phyloP scores from a whole-genome alignment of 2,113 vertebrate genomes.

The Pterophyllum scalare region DNA sequence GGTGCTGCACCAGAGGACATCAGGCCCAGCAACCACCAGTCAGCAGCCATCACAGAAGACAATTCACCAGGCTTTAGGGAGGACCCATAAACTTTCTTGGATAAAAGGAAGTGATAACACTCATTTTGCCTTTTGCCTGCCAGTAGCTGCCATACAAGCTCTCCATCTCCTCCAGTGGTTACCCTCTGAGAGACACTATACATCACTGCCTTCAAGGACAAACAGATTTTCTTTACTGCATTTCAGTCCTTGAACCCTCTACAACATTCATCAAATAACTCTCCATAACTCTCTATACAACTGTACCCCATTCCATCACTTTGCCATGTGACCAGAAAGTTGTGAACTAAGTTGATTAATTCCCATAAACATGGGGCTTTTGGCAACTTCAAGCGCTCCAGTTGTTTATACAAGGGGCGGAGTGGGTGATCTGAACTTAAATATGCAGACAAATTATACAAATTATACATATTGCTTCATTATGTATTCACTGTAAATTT shows the following conservation, averaged over 20 bases:
- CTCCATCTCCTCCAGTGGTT: neutral
- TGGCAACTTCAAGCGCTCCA: neutral
- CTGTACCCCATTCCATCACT: neutral
- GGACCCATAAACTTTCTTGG: neutral
- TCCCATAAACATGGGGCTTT: neutral
- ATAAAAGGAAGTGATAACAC: neutral
- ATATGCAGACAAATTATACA: neutral
- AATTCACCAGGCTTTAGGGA: neutral
- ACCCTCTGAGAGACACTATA: neutral
- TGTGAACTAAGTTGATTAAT: neutral
- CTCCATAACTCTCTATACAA: neutral
- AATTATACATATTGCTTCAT: neutral
- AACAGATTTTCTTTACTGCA: neutral
- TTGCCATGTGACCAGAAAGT: neutral
- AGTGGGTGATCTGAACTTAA: neutral
- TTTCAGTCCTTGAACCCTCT: neutral
- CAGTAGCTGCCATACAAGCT: neutral
- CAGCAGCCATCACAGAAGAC: neutral
- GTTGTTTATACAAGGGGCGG: neutral
- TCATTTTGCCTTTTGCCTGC: neutral
- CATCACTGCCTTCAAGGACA: conserved; percentile 3
- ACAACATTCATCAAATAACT: no score
- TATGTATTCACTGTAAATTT: no score
- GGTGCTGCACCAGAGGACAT: neutral
- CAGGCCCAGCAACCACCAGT: neutral